Conservation (phyloP, 2,113 vertebrate genomes). For the Propithecus coquereli region DNA sequence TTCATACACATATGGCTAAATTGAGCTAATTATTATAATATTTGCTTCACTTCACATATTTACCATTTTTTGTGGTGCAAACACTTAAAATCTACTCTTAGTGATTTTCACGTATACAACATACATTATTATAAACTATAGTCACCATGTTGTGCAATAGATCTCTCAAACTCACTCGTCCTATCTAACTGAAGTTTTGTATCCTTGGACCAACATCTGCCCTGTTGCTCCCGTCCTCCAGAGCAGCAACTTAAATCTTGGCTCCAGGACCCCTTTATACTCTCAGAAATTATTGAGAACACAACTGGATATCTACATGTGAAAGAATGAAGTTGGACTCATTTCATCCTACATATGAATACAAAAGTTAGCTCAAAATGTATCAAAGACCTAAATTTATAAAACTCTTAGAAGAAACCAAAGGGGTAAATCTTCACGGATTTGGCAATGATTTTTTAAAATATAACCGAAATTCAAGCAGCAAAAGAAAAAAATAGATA, state of each 20-base stretch:
- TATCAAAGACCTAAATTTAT: neutral
- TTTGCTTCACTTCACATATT: neutral
- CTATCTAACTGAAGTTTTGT: neutral
- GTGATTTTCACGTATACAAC: neutral
- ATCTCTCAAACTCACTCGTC: neutral
- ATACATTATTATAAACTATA: neutral
- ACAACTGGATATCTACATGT: neutral
- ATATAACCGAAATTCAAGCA: neutral
- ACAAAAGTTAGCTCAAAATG: neutral
- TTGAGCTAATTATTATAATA: neutral
- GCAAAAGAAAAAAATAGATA: neutral
- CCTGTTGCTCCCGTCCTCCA: too few relatives aligned
- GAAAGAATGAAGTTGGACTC: neutral
- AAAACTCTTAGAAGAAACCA: neutral
- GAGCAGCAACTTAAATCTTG: neutral
- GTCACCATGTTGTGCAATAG: neutral
- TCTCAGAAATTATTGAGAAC: neutral
- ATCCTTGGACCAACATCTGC: too few relatives aligned
- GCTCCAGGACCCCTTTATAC: neutral
- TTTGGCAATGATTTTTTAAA: neutral
- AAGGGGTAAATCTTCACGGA: neutral
- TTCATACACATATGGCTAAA: neutral
- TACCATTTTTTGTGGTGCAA: neutral
- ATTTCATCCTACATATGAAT: neutral
- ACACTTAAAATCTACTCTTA: neutral